Evolutionary conservation across 2,888 invertebrate genomes (phyloP), one percentile per base, ranked within the genome.

Genomic region (Netelia fuscicornis): DNA sequence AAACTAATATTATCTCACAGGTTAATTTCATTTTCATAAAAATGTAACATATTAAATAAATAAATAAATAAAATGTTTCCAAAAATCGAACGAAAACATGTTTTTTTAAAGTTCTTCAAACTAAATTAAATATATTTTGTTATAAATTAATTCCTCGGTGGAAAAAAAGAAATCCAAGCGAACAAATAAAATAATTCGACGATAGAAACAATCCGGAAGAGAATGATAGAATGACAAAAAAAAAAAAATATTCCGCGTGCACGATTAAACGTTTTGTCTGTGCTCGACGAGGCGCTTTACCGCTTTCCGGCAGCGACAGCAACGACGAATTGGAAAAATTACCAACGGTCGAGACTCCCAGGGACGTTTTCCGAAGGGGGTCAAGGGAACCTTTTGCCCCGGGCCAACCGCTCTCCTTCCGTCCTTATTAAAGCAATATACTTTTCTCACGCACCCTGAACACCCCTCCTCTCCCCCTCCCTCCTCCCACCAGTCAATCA

Each of bases 331-430:
- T 37, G 25, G 48, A 62, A 76, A 81, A 75, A 83, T 84, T 85
- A 81, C 54, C 86, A 86, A 71, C 87, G 88, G 78, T 85, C 77
- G 86, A 85, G 88, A 84, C 85, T 88, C 68, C 58, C 91, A 91
- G 90, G 90, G 91, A 89, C 91, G 85, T 88, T 88, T 90, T 90
- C 88, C 68, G 86, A 92, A 92, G 87, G 90, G 90, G 91, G 91
- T 92, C 92, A 92, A 92, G 91, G 91, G 91, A 84, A 91, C 88
- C 88, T 85, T 85, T 85, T 77, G 86, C 89, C 86, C 87, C 87
- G 88, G 82, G 88, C 76, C 85, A 81, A 42, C 67, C 62, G 70
- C 65, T 84, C 84, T 81, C 77, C 77, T 84, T 84, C 86, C 83
- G 86, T 88, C 72, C 85, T 89, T 90, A 88, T 89, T 89, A 89